phyloP scores from a whole-genome alignment of 1,140 invertebrate genomes.

The Sweltsa coloradensis region DNA sequence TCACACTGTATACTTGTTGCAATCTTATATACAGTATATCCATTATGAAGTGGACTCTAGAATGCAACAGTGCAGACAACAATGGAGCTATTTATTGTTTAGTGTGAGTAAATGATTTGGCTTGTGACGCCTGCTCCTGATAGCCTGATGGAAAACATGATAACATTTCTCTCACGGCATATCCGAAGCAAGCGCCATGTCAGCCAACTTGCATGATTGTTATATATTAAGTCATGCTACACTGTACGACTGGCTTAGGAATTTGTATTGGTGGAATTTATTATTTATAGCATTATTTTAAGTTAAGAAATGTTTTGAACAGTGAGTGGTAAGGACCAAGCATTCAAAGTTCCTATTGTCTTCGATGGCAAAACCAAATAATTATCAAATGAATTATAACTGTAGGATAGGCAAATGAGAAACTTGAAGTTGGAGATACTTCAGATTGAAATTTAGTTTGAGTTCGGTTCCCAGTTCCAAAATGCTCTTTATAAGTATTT shows the following conservation, averaged over 20 bases:
- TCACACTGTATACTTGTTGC: too few species aligned
- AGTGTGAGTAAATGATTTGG: too few species aligned
- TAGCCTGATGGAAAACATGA: too few species aligned
- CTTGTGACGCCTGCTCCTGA: too few species aligned
- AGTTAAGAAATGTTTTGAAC: slow-evolving; percentile 9
- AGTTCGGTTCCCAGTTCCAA: not conserved
- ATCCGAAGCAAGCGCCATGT: not conserved
- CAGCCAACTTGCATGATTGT: not conserved
- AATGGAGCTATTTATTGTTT: not conserved
- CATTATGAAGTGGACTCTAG: too few species aligned
- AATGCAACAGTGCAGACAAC: too few species aligned
- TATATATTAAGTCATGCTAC: slow-evolving; percentile 1
- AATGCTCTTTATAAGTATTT: slow-evolving; percentile 3
- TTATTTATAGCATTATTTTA: slow-evolving; percentile 6
- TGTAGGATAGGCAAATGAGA: not conserved
- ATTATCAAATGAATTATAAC: not conserved
- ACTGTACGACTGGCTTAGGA: not conserved
- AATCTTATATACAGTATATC: too few species aligned
- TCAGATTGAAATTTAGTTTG: not conserved
- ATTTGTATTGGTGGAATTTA: slow-evolving; percentile 7
- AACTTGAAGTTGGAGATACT: not conserved
- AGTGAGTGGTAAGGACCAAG: slow-evolving; percentile 7
- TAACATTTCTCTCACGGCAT: too few species aligned
- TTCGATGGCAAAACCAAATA: slow-evolving; percentile 8
- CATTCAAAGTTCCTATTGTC: slow-evolving; percentile 9